Evolutionary conservation across 2,797 vertebrate species (phyloP).

Genomic region (Manis javanica): DNA sequence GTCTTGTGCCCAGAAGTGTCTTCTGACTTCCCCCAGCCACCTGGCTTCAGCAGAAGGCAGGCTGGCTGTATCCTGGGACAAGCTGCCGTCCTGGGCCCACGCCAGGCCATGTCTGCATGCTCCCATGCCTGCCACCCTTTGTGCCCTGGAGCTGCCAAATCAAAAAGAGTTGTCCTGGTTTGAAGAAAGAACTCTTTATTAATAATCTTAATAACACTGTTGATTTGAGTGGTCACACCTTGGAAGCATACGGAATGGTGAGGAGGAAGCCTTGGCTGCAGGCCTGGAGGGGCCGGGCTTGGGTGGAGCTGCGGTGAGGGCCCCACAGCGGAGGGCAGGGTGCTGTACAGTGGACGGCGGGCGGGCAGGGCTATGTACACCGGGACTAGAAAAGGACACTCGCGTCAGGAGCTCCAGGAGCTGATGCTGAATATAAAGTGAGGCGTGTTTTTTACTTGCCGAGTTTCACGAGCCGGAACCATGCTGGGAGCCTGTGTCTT

Average conservation of each 20-base stretch:
- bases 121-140: neutral
- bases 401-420: slow-evolving; percentile 78
- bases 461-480: slow-evolving; percentile 82
- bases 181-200: slow-evolving; percentile 98
- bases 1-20: neutral
- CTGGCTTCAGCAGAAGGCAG: neutral
- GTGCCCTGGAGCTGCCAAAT: slow-evolving; percentile 53
- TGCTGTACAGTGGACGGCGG: slow-evolving; percentile 88
- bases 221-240: slow-evolving; percentile 92
- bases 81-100: neutral
- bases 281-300: slow-evolving; percentile 65
- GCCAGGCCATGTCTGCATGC: neutral
- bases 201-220: slow-evolving; percentile 94
- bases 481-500: neutral
- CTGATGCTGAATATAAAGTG: slow-evolving; percentile 87
- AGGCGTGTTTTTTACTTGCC: slow-evolving; percentile 69
- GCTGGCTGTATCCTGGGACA: neutral
- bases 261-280: slow-evolving; percentile 85
- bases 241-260: slow-evolving; percentile 92
- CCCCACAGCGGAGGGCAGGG: slow-evolving; percentile 81
- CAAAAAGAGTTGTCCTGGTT: slow-evolving; percentile 84
- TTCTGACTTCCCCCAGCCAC: neutral
- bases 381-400: slow-evolving; percentile 91
- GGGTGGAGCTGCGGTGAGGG: slow-evolving; percentile 64
- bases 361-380: slow-evolving; percentile 88